phyloP scores from a whole-genome alignment of 2,113 vertebrate species.

The Xenopus borealis region DNA sequence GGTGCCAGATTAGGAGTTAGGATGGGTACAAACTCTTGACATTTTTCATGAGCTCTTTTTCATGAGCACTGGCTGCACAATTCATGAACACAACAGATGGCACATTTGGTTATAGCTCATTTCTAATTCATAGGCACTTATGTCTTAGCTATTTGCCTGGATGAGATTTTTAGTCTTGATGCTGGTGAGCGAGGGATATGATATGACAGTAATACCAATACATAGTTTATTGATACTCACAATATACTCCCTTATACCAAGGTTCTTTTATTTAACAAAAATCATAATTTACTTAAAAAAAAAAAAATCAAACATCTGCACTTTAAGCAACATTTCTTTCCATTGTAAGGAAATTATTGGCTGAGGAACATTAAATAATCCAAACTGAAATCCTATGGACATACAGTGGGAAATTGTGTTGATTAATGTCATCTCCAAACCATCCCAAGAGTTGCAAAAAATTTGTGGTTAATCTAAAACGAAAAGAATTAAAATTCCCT shows the following conservation, averaged over 20 bases:
- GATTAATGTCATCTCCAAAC: no score
- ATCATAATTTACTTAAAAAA: background rate
- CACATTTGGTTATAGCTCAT: slow-evolving; percentile 3
- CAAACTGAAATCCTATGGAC: no score
- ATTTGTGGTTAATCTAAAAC: slow-evolving; percentile 19
- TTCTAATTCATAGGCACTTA: slow-evolving; percentile 3
- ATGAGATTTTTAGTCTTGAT: background rate
- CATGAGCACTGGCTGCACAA: background rate
- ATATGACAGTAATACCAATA: background rate
- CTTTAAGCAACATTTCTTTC: slow-evolving; percentile 9
- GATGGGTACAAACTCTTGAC: slow-evolving; percentile 1
- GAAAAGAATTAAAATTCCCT: slow-evolving; percentile 43
- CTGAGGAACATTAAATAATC: no score
- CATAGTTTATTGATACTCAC: background rate
- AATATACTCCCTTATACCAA: background rate
- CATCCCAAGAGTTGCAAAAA: background rate
- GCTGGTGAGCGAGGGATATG: background rate
- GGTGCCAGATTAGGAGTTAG: background rate
- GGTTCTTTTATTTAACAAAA: background rate
- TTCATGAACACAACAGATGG: slow-evolving; percentile 6
- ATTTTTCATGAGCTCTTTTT: background rate
- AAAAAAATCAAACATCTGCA: background rate
- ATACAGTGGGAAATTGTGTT: no score
- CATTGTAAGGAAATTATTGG: no score
- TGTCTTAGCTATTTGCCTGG: background rate